Percentiles rank a stretch among this genome's conserved stretches.
Evolutionary conservation across 1,140 invertebrate genomes (phyloP).

Genomic region (Zaprionus camerounensis): DNA sequence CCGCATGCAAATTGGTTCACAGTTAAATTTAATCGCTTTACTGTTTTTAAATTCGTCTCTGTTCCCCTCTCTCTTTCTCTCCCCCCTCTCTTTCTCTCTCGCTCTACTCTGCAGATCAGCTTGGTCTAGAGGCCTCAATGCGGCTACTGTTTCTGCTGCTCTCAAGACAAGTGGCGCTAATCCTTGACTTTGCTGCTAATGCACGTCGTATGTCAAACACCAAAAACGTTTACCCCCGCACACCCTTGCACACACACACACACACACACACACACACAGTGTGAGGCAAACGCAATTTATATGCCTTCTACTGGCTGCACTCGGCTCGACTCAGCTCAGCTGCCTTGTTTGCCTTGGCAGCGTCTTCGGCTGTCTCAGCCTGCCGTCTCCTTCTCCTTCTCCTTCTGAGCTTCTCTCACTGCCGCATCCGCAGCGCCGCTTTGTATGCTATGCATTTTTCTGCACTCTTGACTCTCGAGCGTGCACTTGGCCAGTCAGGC

Average conservation of each 20-base stretch:
- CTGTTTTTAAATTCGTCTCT: conserved; percentile 62
- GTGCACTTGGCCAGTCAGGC: conserved; percentile 73
- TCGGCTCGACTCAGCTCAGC: conserved; percentile 5
- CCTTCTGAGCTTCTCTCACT: not conserved
- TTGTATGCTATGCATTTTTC: conserved; percentile 81
- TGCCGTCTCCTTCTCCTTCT: not conserved
- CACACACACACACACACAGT: conserved; percentile 4
- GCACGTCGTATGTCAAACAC: conserved; percentile 82
- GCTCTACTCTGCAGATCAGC: not conserved
- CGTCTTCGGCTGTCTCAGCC: conserved; percentile 46
- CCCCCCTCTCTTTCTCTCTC: too few species aligned
- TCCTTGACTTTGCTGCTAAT: conserved; percentile 82
- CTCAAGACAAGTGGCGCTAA: conserved; percentile 81
- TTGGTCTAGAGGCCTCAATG: conserved; percentile 29
- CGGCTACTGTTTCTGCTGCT: conserved; percentile 30
- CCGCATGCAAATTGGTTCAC: conserved; percentile 66
- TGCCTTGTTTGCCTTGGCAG: conserved; percentile 74
- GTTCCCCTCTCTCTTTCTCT: not conserved
- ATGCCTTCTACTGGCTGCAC: conserved; percentile 68
- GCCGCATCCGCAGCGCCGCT: conserved; percentile 30
- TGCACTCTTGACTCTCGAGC: conserved; percentile 81
- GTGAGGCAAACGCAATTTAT: conserved; percentile 74
- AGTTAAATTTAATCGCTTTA: conserved; percentile 67
- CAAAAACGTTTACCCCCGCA: conserved; percentile 74
- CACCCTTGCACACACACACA: conserved; percentile 37